A percentile compares a stretch with the other conserved stretches of the same genome.
These are phyloP conservation scores for Sarcophilus harrisii DNA, from an alignment of 2,797 vertebrate genomes.

Conservation along the genomic window DNA sequence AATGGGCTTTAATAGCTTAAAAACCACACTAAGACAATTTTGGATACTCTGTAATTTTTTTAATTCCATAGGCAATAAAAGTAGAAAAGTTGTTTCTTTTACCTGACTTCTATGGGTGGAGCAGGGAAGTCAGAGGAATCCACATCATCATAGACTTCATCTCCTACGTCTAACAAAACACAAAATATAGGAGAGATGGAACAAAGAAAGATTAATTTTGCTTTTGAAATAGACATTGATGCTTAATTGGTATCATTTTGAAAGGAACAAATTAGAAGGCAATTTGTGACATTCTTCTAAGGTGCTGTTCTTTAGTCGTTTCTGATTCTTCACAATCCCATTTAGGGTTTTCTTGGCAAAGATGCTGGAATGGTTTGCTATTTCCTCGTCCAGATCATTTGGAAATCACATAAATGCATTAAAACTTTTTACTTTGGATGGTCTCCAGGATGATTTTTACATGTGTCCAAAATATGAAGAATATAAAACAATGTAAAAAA, in stretches of 20 bases:
- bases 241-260: not conserved
- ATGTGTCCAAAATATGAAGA: no score
- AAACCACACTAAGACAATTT: not conserved
- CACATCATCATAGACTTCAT: slow-evolving; percentile 90
- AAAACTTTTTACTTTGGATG: no score
- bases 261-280: not conserved
- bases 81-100: slow-evolving; percentile 67
- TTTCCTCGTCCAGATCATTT: no score
- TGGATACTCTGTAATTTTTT: not conserved
- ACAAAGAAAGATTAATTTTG: not conserved
- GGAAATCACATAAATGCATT: no score
- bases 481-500: no score
- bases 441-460: no score
- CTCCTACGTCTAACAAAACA: slow-evolving; percentile 73
- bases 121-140: slow-evolving; percentile 83
- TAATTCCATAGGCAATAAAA: not conserved
- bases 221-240: not conserved
- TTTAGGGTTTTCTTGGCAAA: no score
- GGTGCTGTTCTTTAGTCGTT: no score
- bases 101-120: slow-evolving; percentile 80
- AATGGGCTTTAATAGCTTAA: not conserved
- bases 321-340: no score
- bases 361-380: no score
- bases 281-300: not conserved
- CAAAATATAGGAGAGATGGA: slow-evolving; percentile 10